phyloP scores from a whole-genome alignment of 2,113 vertebrate genomes.

The Oryzias curvinotus region DNA sequence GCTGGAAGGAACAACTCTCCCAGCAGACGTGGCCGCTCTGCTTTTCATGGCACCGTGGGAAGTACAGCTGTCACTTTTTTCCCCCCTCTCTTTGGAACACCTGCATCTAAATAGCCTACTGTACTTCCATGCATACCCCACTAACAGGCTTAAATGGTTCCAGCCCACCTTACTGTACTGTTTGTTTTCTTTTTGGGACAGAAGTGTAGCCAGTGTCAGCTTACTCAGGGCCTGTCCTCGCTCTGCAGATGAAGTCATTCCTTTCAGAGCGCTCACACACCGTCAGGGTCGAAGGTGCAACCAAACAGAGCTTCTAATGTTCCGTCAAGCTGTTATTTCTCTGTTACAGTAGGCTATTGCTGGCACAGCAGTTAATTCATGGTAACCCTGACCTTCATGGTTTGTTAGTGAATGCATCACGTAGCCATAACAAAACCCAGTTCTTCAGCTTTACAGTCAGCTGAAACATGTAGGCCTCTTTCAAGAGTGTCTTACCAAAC shows the following conservation, averaged over 20 bases:
- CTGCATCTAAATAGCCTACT: conserved; percentile 24
- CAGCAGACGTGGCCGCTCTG: conserved; percentile 10
- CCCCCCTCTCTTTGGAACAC: conserved; percentile 16
- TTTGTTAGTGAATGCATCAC: conserved; percentile 28
- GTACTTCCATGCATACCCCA: conserved; percentile 5
- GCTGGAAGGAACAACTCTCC: no score
- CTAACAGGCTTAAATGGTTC: conserved; percentile 27
- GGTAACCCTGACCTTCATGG: conserved; percentile 9
- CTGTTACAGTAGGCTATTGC: conserved; percentile 17
- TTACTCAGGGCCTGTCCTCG: conserved; percentile 31
- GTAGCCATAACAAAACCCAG: conserved; percentile 38
- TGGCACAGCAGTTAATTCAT: conserved; percentile 18
- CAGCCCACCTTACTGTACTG: conserved; percentile 32
- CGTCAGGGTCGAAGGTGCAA: conserved; percentile 49
- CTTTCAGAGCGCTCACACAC: conserved; percentile 40
- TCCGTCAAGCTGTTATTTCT: conserved; percentile 27
- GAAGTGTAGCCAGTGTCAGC: conserved; percentile 44
- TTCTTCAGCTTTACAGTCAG: conserved; percentile 10
- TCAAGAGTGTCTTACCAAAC: not conserved
- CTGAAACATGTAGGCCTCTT: not conserved
- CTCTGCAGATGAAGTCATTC: conserved; percentile 46
- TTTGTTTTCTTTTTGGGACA: conserved; percentile 48
- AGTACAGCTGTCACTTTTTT: conserved; percentile 1
- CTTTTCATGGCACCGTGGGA: conserved; percentile 7
- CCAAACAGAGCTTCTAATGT: conserved; percentile 55